A percentile compares a stretch with the other conserved stretches of the same genome.
These are phyloP conservation scores for Leistus spinibarbis DNA, from an alignment of 2,888 invertebrate species.

Conservation along the genomic window DNA sequence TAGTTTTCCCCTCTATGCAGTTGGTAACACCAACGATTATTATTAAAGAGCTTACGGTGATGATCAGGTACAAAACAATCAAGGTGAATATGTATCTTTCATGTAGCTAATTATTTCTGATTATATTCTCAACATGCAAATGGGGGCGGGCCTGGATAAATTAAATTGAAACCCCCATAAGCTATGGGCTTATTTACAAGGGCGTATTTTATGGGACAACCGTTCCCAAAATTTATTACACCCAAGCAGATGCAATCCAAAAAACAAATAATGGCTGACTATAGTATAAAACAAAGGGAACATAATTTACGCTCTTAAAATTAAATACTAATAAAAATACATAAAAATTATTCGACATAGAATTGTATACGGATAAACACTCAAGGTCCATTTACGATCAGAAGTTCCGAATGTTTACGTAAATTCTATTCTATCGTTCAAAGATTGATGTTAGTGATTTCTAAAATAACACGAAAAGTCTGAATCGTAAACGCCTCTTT, in stretches of 20 bases:
- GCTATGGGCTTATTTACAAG: background rate
- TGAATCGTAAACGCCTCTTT: no score
- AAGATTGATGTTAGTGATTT: no score
- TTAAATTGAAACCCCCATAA: slow-evolving; percentile 31
- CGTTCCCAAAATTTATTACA: slow-evolving; percentile 2
- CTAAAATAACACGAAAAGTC: no score
- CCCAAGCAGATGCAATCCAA: background rate
- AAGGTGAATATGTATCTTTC: slow-evolving; percentile 27
- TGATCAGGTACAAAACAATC: slow-evolving; percentile 11
- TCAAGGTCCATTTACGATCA: no score
- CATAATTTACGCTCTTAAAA: slow-evolving; percentile 35
- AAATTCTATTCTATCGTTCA: no score
- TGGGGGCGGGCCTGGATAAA: slow-evolving; percentile 31
- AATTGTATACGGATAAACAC: slow-evolving; percentile 20
- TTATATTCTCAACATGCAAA: slow-evolving; percentile 29
- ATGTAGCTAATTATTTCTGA: slow-evolving; percentile 32
- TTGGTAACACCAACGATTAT: background rate
- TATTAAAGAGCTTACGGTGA: background rate
- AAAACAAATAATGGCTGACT: background rate
- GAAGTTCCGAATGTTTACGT: no score
- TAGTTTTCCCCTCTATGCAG: background rate
- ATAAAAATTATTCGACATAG: slow-evolving; percentile 26
- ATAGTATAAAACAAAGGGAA: slow-evolving; percentile 14
- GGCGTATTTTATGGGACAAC: background rate
- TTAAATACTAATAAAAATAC: slow-evolving; percentile 33